A percentile compares a stretch with the other conserved stretches of the same genome.
phyloP scores from a whole-genome alignment of 92 coral and sea anemone genomes.

The Pocillopora meandrina region DNA sequence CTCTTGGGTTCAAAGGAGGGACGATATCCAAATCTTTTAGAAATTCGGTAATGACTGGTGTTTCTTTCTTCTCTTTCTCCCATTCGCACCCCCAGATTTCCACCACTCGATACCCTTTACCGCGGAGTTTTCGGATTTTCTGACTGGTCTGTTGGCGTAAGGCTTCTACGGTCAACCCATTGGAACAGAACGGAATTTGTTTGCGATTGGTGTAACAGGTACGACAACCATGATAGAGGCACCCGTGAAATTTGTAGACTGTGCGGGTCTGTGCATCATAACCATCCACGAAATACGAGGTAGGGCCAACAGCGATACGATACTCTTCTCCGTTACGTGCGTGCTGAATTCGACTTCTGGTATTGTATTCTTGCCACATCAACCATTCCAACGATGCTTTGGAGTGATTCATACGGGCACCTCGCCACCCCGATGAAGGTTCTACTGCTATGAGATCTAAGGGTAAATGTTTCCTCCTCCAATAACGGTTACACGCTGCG shows the following conservation, averaged over 20 bases:
- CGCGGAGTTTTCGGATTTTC: too few species aligned
- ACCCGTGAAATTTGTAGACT: neutral
- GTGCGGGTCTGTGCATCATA: neutral
- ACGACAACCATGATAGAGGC: constrained; percentile 1
- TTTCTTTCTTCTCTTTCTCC: too few species aligned
- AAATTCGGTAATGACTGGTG: too few species aligned
- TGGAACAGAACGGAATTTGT: too few species aligned
- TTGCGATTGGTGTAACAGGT: neutral
- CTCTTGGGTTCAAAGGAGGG: too few species aligned
- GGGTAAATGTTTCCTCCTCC: neutral
- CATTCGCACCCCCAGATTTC: too few species aligned
- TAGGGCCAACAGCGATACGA: neutral
- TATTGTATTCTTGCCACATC: neutral
- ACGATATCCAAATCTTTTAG: too few species aligned
- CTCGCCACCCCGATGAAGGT: constrained; percentile 9
- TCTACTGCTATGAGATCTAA: neutral
- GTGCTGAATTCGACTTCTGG: neutral
- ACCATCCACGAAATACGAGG: neutral
- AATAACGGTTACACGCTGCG: constrained; percentile 9
- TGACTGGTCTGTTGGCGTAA: too few species aligned
- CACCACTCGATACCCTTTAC: too few species aligned
- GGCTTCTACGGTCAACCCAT: too few species aligned
- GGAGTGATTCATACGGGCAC: neutral
- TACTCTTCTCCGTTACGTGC: neutral
- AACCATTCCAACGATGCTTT: neutral